Conservation (phyloP, 1,140 invertebrate genomes). For the Agrilus planipennis region DNA sequence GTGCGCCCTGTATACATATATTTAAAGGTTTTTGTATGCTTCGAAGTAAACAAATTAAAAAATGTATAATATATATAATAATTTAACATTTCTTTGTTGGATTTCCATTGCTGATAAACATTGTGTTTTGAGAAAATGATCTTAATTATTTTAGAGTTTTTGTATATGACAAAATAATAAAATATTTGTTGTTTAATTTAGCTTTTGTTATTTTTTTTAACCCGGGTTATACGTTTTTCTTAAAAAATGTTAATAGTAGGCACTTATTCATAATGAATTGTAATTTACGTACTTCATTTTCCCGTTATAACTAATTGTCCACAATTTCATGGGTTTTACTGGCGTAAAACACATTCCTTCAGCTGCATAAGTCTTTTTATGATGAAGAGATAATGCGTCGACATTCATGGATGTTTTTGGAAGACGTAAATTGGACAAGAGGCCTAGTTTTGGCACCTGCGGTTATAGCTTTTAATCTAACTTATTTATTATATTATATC, state of each 20-base stretch:
- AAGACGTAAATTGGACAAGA: constrained; percentile 49
- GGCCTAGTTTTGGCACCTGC: constrained; percentile 49
- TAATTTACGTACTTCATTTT: constrained; percentile 43
- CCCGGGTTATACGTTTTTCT: neutral
- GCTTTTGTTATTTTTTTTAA: neutral
- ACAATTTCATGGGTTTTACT: constrained; percentile 52
- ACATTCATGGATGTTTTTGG: constrained; percentile 53
- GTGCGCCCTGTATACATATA: too few species aligned
- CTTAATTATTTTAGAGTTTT: too few species aligned
- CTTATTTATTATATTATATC: too few species aligned
- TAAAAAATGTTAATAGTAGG: neutral
- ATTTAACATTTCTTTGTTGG: too few species aligned
- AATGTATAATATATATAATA: too few species aligned
- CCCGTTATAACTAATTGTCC: constrained; percentile 50
- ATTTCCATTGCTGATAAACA: too few species aligned
- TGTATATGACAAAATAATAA: too few species aligned
- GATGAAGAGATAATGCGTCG: constrained; percentile 21
- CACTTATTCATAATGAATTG: neutral
- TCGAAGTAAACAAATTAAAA: too few species aligned
- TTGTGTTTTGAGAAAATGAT: too few species aligned
- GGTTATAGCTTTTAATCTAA: constrained; percentile 12
- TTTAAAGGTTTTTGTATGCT: too few species aligned
- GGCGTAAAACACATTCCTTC: constrained; percentile 50
- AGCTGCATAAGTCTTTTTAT: constrained; percentile 44
- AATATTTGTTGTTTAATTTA: too few species aligned